phyloP scores from a whole-genome alignment of 2,888 invertebrate genomes.

The Alentia gelatinosa region DNA sequence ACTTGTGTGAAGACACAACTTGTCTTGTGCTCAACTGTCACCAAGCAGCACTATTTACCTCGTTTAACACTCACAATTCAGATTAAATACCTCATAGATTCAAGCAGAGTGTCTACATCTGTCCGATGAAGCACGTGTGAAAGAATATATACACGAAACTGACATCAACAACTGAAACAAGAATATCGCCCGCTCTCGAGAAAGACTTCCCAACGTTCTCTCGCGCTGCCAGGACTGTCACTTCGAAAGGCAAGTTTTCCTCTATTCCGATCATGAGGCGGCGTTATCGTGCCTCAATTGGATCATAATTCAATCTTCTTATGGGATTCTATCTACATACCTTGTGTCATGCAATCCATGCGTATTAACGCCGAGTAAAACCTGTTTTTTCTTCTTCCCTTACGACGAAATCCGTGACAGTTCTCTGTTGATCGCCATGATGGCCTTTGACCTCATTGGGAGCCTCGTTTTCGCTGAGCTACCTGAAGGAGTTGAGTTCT shows the following conservation, averaged over 20 bases:
- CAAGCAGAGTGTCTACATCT: too few relatives aligned
- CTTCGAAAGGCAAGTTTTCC: not conserved
- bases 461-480: constrained; percentile 16
- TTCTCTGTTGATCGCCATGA: constrained; percentile 13
- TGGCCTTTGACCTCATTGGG: constrained; percentile 45
- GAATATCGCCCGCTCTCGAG: not conserved
- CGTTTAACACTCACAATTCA: too few relatives aligned
- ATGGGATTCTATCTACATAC: not conserved
- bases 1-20: too few relatives aligned
- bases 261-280: not conserved
- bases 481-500: not conserved
- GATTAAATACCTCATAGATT: too few relatives aligned
- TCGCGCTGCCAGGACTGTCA: not conserved
- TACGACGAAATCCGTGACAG: constrained; percentile 22
- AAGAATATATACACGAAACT: too few relatives aligned
- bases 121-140: too few relatives aligned
- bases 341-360: constrained; percentile 24
- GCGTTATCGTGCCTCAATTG: not conserved
- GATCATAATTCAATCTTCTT: not conserved
- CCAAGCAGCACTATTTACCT: too few relatives aligned
- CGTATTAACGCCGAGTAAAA: not conserved
- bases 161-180: too few relatives aligned
- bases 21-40: too few relatives aligned
- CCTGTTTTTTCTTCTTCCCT: not conserved
- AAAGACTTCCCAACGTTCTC: constrained; percentile 32